Base-by-base conservation (phyloP, 1,140 invertebrate genomes). In the Pseudomyrmex cubaensis region DNA sequence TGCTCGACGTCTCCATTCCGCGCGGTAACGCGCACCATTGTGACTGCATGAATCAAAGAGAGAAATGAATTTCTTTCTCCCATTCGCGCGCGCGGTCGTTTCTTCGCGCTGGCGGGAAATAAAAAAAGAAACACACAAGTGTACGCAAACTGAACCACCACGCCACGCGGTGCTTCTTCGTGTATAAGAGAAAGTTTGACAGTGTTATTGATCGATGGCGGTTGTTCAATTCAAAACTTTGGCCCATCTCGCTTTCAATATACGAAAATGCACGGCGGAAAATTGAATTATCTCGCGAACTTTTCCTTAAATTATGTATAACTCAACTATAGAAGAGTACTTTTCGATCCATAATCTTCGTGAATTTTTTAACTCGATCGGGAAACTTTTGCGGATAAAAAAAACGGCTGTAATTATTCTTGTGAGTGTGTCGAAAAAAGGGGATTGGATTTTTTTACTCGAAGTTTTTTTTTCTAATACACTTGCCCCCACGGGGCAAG, bases 31-130 rank as follows among this genome's bases (percentile, higher is more conserved):
- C 20, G 15, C 1, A 17, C 20, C 15, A 50, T 50, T 48, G 66
- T 59, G 66, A 2, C 4, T n/a, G 0, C 44, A 5, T 35, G 56
- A 5, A 50, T 72, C 66, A 80, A 70, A 80, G 35, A 15, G 54
- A 4, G 7, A 61, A 59, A 59, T 59, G 46, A 72, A 70, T 70
- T 52, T 12, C 22, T 35, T 35, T 72, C 66, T 72, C 17, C 22
- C 12, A 70, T 50, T 35, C 15, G 5, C 35, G 35, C 15, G 5
- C 35, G 35, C 5, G 15, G 22, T 70, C 56, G 20, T 69, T 44
- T 48, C 35, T 2, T 25, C 15, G 3, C n/a, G 52, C 15, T 12
- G 15, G 8, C 35, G 56, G n/a, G 7, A 20, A 22, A 7, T 46
- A 64, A 66, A 22, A 22, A 8, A 25, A 25, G n/a, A 50, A 20